phyloP scores from a whole-genome alignment of 2,888 invertebrate genomes.

The Aphodius granarius region DNA sequence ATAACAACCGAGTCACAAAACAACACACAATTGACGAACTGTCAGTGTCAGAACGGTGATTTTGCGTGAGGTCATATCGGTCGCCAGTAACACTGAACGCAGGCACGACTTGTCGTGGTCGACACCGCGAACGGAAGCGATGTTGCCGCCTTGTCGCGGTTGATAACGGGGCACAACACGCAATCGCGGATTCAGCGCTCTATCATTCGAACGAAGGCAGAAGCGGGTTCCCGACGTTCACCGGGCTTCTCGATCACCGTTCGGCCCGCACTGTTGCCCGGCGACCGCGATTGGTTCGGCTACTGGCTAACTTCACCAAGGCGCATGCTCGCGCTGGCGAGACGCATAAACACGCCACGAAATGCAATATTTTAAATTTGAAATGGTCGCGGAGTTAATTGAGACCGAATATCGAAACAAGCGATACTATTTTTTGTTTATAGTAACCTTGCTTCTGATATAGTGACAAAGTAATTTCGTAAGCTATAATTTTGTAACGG shows the following conservation, averaged over 20 bases:
- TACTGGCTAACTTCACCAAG: background rate
- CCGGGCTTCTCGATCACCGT: background rate
- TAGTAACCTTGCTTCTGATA: too few species aligned
- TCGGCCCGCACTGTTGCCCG: background rate
- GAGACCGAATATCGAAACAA: too few species aligned
- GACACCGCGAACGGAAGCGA: conserved; percentile 40
- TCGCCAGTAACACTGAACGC: conserved; percentile 42
- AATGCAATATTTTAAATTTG: too few species aligned
- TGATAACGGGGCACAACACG: conserved; percentile 28
- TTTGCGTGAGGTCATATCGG: conserved; percentile 54
- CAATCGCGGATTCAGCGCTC: conserved; percentile 25
- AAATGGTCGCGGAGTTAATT: too few species aligned
- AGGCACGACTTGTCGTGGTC: conserved; percentile 18
- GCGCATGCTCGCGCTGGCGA: background rate
- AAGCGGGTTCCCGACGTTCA: background rate
- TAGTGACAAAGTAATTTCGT: too few species aligned
- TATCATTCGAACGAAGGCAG: conserved; percentile 4
- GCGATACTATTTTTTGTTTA: too few species aligned
- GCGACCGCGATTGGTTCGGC: background rate
- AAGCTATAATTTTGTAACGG: too few species aligned
- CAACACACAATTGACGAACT: conserved; percentile 40
- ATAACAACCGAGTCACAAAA: conserved; percentile 42
- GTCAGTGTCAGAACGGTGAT: conserved; percentile 50
- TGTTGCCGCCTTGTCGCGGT: conserved; percentile 41
- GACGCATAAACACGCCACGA: background rate